Percentiles rank a stretch among this genome's conserved stretches.
Conservation (phyloP, 2,888 invertebrate genomes). For the Periphyllus acericola region DNA sequence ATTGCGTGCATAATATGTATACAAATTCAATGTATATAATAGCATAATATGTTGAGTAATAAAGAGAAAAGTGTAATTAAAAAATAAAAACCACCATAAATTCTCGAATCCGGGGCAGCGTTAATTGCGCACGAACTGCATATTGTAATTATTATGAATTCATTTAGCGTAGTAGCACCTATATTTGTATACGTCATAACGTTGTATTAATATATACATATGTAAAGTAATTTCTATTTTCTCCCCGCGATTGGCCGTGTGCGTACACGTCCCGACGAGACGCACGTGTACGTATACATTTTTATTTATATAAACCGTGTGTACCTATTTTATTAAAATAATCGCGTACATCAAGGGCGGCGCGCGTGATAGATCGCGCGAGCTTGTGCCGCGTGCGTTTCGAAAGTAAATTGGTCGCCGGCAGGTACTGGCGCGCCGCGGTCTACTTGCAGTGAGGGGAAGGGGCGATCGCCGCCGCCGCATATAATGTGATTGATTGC, state of each 20-base stretch:
- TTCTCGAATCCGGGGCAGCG: neutral
- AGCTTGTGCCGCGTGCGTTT: neutral
- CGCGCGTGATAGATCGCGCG: neutral
- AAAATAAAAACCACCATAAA: neutral
- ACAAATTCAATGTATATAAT: too few species aligned
- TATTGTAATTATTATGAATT: neutral
- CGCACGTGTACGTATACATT: too few species aligned
- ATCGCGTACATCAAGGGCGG: neutral
- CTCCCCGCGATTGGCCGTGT: too few species aligned
- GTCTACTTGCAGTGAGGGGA: neutral
- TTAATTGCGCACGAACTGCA: neutral
- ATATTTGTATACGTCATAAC: neutral
- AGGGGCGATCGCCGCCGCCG: constrained; percentile 5
- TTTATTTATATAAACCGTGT: too few species aligned
- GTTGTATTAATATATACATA: neutral
- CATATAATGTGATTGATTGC: constrained; percentile 28
- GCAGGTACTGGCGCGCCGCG: neutral
- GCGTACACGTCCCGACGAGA: too few species aligned
- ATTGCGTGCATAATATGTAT: too few species aligned
- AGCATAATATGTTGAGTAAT: neutral
- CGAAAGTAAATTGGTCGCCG: constrained; percentile 20
- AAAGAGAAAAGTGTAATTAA: neutral
- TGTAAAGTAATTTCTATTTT: neutral
- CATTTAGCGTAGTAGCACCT: neutral
- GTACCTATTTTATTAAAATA: too few species aligned